Evolutionary conservation across 2,113 vertebrate species (phyloP).

Genomic region (Leptodactylus fuscus): DNA sequence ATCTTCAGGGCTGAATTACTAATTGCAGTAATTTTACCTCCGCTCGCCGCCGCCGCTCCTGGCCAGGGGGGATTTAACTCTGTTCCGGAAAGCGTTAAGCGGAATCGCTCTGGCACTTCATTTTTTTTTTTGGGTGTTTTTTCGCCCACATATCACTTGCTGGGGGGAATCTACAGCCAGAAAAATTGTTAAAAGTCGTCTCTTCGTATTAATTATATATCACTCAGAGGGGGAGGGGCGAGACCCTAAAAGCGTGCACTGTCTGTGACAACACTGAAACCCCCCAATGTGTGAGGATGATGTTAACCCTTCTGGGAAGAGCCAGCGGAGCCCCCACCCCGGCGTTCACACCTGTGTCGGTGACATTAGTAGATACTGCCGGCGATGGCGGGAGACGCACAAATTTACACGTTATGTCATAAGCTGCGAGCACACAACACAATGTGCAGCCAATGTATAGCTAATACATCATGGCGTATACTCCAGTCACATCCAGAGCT

Average conservation of each 20-base stretch:
- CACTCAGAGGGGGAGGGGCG: neutral
- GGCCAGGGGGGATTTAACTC: neutral
- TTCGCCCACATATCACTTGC: slow-evolving; percentile 20
- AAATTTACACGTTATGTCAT: too few relatives aligned
- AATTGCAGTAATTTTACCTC: slow-evolving; percentile 26
- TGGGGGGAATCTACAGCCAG: neutral
- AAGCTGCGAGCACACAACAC: neutral
- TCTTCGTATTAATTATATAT: slow-evolving; percentile 28
- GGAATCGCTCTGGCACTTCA: slow-evolving; percentile 13
- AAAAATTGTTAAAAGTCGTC: slow-evolving; percentile 31
- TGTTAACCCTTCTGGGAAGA: too few relatives aligned
- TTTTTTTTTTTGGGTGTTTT: neutral
- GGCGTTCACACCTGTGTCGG: too few relatives aligned
- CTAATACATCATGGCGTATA: too few relatives aligned
- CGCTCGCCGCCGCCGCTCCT: neutral
- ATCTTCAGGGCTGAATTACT: neutral
- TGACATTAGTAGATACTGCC: too few relatives aligned
- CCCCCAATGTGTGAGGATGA: neutral
- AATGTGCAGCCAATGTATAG: neutral
- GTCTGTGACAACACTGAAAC: too few relatives aligned
- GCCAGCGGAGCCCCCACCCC: too few relatives aligned
- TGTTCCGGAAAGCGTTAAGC: neutral
- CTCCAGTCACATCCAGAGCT: too few relatives aligned
- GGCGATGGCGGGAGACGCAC: too few relatives aligned
- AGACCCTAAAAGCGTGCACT: too few relatives aligned